Evolutionary conservation across 2,797 vertebrate species (phyloP).

Genomic region (Synanceia verrucosa): DNA sequence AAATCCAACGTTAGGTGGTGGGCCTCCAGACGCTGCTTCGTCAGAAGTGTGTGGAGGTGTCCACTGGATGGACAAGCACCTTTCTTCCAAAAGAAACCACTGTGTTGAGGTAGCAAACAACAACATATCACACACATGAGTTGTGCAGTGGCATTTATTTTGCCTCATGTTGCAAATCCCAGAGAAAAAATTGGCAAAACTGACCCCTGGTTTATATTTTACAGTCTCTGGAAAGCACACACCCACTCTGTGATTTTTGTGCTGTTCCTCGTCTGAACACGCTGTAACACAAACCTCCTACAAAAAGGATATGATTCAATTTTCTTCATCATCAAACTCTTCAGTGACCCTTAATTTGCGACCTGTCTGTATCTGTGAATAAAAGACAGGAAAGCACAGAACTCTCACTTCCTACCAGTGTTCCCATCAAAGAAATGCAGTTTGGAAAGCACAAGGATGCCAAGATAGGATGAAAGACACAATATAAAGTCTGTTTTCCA

Average conservation of each 20-base stretch:
- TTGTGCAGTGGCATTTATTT: no score
- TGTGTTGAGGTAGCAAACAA: not conserved
- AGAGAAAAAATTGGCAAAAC: not conserved
- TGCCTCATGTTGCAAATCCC: not conserved
- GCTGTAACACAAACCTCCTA: not conserved
- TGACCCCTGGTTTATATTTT: no score
- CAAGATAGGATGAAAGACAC: constrained; percentile 1
- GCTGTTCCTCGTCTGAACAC: not conserved
- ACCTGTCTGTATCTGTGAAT: not conserved
- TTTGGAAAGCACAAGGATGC: constrained; percentile 8
- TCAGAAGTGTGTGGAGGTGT: no score
- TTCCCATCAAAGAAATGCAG: not conserved
- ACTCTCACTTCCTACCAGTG: not conserved
- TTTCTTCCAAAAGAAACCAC: not conserved
- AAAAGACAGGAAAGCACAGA: not conserved
- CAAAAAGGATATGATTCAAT: not conserved
- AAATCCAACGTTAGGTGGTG: no score
- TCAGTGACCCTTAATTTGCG: not conserved
- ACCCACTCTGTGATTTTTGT: not conserved
- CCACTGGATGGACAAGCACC: no score
- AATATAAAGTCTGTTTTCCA: not conserved
- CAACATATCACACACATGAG: no score
- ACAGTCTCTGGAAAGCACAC: not conserved
- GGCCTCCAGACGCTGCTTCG: no score
- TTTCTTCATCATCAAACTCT: not conserved